Conservation (phyloP, 2,797 vertebrate genomes). For the Sebastes nivosus region DNA sequence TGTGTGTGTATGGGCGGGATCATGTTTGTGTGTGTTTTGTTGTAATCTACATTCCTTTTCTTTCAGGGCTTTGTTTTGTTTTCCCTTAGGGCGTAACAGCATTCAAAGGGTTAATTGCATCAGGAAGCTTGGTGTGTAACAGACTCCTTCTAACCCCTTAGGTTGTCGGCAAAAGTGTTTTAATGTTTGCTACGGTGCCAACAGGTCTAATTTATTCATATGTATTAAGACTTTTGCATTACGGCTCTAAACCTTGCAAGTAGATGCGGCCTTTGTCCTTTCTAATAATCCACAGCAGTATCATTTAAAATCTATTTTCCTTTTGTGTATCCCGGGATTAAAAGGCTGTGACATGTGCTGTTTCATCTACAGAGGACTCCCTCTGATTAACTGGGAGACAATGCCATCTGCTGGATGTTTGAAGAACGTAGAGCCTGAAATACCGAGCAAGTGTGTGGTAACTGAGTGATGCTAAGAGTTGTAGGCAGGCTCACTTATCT, state of each 20-base stretch:
- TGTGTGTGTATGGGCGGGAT: conserved; percentile 40
- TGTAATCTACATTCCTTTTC: conserved; percentile 71
- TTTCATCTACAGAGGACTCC: conserved; percentile 11
- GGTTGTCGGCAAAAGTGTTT: conserved; percentile 16
- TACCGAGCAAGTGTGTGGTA: conserved; percentile 3
- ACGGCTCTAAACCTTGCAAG: background rate
- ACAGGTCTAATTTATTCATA: conserved; percentile 10
- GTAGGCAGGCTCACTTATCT: conserved; percentile 38
- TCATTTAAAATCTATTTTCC: conserved; percentile 33
- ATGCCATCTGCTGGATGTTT: conserved; percentile 73
- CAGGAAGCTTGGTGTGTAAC: conserved; percentile 61
- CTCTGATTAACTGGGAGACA: conserved; percentile 48
- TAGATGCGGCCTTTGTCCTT: conserved; percentile 4
- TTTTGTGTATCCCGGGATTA: conserved; percentile 43
- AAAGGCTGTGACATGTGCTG: conserved; percentile 40
- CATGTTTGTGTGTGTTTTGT: conserved; percentile 61
- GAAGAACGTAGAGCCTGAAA: background rate
- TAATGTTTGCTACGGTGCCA: background rate
- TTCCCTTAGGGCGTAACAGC: conserved; percentile 56
- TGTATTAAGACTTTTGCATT: conserved; percentile 1
- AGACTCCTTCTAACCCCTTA: conserved; percentile 48
- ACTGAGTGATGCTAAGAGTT: conserved; percentile 36
- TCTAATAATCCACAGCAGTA: conserved; percentile 20
- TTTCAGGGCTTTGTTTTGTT: conserved; percentile 65
- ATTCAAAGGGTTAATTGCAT: conserved; percentile 66